These are phyloP conservation scores for Peromyscus nudipes DNA, from an alignment of 2,797 vertebrate species.

Conservation along the genomic window DNA sequence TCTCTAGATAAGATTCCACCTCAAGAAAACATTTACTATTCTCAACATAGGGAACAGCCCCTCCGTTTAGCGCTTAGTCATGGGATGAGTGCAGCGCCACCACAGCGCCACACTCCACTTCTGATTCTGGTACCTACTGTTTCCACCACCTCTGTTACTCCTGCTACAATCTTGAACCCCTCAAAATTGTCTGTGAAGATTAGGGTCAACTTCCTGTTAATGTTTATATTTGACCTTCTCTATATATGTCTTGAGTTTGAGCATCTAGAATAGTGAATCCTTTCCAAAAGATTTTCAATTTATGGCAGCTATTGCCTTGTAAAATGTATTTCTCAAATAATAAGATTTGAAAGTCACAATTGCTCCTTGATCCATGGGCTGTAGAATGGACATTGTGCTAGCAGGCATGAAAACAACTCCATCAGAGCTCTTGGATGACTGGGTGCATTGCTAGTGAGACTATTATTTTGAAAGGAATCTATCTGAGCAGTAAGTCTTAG, in stretches of 20 bases:
- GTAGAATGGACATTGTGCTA: background rate
- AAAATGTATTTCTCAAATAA: background rate
- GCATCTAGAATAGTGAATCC: background rate
- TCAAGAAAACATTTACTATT: background rate
- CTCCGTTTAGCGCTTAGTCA: background rate
- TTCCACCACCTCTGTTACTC: background rate
- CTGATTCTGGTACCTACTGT: background rate
- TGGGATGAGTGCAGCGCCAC: accelerated
- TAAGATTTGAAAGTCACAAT: background rate
- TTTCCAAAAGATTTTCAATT: background rate
- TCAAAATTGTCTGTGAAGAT: background rate
- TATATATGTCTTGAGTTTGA: background rate
- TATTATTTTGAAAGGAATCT: background rate
- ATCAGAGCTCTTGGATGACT: background rate
- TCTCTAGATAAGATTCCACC: background rate
- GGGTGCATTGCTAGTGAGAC: background rate
- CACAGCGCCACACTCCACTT: background rate
- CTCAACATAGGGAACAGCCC: background rate
- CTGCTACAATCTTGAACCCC: too few species aligned
- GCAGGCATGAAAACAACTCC: background rate
- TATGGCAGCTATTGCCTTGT: background rate
- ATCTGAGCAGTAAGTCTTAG: background rate
- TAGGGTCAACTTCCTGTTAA: background rate
- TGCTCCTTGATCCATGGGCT: background rate
- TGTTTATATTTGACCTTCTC: background rate